Conservation (phyloP, 2,888 invertebrate genomes). For the Salpingus planirostris region DNA sequence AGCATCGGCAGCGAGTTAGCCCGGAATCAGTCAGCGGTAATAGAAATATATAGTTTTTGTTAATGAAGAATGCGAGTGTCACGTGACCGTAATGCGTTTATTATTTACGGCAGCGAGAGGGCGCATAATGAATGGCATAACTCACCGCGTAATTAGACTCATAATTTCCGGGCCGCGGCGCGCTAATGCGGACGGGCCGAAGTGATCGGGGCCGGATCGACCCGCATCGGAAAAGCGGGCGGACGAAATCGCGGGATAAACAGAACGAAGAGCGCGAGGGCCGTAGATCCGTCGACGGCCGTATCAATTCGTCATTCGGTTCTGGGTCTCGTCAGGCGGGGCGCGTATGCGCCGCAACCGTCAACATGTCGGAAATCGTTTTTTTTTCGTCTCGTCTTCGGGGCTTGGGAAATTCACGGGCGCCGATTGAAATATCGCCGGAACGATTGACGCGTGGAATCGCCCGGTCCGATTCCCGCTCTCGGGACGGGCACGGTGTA, state of each 20-base stretch:
- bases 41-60: conserved; percentile 42
- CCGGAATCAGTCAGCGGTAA: conserved; percentile 33
- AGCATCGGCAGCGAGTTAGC: conserved; percentile 22
- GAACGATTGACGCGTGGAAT: conserved; percentile 20
- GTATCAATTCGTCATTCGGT: too few relatives aligned
- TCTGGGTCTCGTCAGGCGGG: too few relatives aligned
- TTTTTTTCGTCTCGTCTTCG: neutral
- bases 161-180: conserved; percentile 42
- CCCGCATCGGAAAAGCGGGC: too few relatives aligned
- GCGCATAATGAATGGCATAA: conserved; percentile 43
- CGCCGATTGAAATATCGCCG: conserved; percentile 26
- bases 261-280: too few relatives aligned
- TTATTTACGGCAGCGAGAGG: conserved; percentile 40
- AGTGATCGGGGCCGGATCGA: conserved; percentile 29
- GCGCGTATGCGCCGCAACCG: too few relatives aligned
- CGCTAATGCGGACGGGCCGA: conserved; percentile 37
- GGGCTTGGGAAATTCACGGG: conserved; percentile 26
- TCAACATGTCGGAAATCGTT: too few relatives aligned
- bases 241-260: too few relatives aligned
- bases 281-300: too few relatives aligned
- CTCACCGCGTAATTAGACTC: conserved; percentile 42
- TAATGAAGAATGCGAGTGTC: conserved; percentile 41
- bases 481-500: too few relatives aligned
- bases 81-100: conserved; percentile 39
- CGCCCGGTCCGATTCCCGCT: too few relatives aligned